These are phyloP conservation scores for Mormyrus iriodes DNA, from an alignment of 2,113 vertebrate genomes.

Conservation along the genomic window DNA sequence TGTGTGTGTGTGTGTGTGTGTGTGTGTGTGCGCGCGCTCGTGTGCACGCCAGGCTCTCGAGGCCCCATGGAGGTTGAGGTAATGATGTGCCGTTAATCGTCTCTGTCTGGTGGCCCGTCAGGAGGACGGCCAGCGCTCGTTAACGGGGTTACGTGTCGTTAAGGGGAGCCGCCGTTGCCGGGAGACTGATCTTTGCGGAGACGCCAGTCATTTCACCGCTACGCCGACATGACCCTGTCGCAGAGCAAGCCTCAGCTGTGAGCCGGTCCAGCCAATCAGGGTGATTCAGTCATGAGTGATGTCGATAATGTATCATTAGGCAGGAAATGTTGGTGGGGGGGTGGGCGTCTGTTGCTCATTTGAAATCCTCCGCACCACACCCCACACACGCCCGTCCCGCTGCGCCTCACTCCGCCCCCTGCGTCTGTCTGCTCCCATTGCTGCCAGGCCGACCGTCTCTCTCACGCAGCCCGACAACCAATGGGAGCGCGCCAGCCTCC, in stretches of 20 bases:
- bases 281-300: not conserved
- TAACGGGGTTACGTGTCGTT: not conserved
- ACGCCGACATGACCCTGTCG: not conserved
- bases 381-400: constrained; percentile 43
- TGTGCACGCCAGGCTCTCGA: not conserved
- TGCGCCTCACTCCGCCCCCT: constrained; percentile 34
- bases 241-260: not conserved
- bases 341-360: not conserved
- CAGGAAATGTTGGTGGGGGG: not conserved
- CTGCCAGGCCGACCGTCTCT: constrained; percentile 47
- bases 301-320: constrained; percentile 1
- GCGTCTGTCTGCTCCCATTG: constrained; percentile 55
- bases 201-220: not conserved
- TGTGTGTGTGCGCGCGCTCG: not conserved
- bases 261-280: not conserved
- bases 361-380: constrained; percentile 40
- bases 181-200: not conserved
- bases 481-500: constrained; percentile 62
- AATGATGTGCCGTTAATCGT: not conserved
- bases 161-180: not conserved
- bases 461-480: constrained; percentile 48
- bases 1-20: not conserved
- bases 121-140: not conserved
- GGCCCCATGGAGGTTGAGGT: not conserved
- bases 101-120: not conserved